Conservation (phyloP, 1,140 invertebrate genomes). For the Kradibia gibbosae region DNA sequence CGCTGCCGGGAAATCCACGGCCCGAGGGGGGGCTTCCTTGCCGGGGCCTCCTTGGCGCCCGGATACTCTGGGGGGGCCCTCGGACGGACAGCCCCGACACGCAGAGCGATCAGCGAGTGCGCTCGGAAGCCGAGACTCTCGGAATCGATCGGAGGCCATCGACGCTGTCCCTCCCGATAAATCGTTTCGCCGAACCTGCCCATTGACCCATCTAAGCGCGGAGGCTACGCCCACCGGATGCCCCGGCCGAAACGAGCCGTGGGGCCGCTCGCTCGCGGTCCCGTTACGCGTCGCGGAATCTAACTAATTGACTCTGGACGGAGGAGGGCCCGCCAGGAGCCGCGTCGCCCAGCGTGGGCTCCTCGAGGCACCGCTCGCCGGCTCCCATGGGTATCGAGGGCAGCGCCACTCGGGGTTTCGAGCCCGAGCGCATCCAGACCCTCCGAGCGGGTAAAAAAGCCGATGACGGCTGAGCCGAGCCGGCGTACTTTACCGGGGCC, state of each 20-base stretch:
- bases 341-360: background rate
- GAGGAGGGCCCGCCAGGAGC: background rate
- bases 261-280: background rate
- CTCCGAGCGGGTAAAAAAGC: no score
- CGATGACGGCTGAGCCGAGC: no score
- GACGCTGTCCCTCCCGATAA: background rate
- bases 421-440: no score
- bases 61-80: no score
- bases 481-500: background rate
- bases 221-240: conserved; percentile 32
- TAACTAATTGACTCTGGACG: conserved; percentile 35
- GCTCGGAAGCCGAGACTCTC: background rate
- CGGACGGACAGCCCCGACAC: background rate
- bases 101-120: background rate
- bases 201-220: conserved; percentile 35
- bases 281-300: conserved; percentile 46
- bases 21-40: background rate
- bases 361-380: background rate
- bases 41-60: background rate
- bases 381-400: no score
- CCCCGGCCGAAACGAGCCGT: background rate
- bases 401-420: no score
- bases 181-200: conserved; percentile 45
- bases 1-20: no score
- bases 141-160: background rate